Evolutionary conservation across 2,113 vertebrate genomes (phyloP).

Genomic region (Bubo blakistoni): DNA sequence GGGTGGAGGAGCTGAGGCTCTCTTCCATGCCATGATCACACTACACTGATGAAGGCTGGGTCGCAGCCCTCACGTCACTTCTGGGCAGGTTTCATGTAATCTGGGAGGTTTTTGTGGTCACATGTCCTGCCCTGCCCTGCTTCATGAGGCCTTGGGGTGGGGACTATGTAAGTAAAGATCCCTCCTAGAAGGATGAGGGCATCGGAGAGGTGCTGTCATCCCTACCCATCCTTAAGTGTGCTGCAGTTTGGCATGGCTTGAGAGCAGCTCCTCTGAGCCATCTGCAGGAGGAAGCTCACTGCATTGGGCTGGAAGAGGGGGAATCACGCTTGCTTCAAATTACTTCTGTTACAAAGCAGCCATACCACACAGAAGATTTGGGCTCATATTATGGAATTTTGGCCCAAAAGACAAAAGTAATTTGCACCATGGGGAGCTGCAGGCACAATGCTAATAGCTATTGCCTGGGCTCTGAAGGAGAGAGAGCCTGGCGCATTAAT

Average conservation of each 20-base stretch:
- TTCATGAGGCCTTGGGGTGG: neutral
- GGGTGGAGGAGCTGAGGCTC: neutral
- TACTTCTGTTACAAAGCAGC: neutral
- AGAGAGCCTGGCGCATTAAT: neutral
- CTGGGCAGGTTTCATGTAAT: neutral
- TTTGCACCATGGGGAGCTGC: neutral
- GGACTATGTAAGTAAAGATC: neutral
- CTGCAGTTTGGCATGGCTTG: neutral
- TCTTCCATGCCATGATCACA: neutral
- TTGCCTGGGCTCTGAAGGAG: neutral
- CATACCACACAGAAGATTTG: neutral
- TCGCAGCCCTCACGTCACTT: neutral
- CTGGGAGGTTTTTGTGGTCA: neutral
- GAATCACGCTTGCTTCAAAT: neutral
- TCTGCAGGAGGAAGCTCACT: neutral
- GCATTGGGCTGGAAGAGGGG: neutral
- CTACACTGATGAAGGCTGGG: neutral
- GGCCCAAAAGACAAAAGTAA: neutral
- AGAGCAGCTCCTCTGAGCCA: neutral
- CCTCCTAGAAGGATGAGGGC: neutral
- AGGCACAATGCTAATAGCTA: neutral
- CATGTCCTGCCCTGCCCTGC: neutral
- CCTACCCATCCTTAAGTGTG: neutral
- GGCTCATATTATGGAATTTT: neutral
- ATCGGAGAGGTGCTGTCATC: rapidly evolving